Base-by-base conservation (phyloP, 1,140 invertebrate genomes). In the Lysiphlebus fabarum region DNA sequence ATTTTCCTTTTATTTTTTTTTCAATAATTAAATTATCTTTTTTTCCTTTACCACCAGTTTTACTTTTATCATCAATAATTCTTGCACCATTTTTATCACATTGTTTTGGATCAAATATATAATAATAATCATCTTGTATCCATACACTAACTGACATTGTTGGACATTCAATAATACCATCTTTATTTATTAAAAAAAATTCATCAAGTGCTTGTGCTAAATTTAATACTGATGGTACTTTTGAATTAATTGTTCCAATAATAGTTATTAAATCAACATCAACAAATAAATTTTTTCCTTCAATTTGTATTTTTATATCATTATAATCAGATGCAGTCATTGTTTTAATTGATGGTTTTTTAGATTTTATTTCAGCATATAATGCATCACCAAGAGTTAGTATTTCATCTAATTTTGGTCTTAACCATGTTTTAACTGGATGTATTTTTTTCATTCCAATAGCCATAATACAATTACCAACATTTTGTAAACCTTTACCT, bases 21-120 rank as follows among this genome's bases (percentile, higher is more conserved):
- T 54, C 53, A 7, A 42, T 37, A 4, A 38, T 14, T 9, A 4
- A 37, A 7, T 47, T 55, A 1, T 47, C 48, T 11, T 62, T 59
- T 50, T 58, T 66, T 34, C 45, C 44, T 9, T 26, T 56, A 47
- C 65, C 68, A 7, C 40, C 47, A 10, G 53, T n/a, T 8, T 41
- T 36, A 33, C 60, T 58, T 45, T 65, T 67, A 17, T 70, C 65
- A 1, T 68, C 65, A 1, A 53, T 37, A 6, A 74, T 50, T 1
- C 65, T 62, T 2, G 58, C 34, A 0, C 77, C 77, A 0, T 10
- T 7, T 6, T 11, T n/a, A 37, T 76, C 70, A 43, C 76, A 77
- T 8, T 68, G 14, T 10, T 66, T 65, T 1, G 77, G 69, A 65
- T 79, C 69, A 44, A 79, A 79, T 6, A 67, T 17, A 53, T 76